Percentiles rank a stretch among this genome's conserved stretches.
Conservation (phyloP, 1,140 invertebrate genomes). For the Aphelenchoides fujianensis region DNA sequence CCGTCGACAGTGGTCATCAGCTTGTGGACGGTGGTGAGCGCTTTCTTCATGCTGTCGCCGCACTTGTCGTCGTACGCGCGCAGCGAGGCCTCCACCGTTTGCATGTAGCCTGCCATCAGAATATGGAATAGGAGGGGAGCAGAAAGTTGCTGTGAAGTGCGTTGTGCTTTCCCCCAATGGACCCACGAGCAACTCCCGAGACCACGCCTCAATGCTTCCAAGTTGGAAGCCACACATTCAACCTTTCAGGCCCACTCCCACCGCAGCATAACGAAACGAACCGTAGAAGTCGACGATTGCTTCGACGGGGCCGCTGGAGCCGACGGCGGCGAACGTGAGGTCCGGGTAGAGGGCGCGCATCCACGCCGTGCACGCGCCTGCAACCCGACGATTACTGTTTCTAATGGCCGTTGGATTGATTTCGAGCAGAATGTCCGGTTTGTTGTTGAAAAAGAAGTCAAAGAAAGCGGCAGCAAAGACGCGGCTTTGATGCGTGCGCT, state of each 20-base stretch:
- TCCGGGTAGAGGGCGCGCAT: conserved; percentile 82
- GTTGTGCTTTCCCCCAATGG: too few species aligned
- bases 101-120: conserved; percentile 39
- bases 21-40: conserved; percentile 28
- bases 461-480: too few species aligned
- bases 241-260: neutral
- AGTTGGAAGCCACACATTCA: neutral
- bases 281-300: conserved; percentile 76
- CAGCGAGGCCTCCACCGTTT: conserved; percentile 33
- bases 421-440: too few species aligned
- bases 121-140: neutral
- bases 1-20: conserved; percentile 35
- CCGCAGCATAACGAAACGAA: too few species aligned
- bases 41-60: conserved; percentile 19
- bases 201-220: too few species aligned
- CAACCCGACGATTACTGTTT: too few species aligned
- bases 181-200: too few species aligned
- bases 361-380: conserved; percentile 81
- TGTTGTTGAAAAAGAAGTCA: too few species aligned
- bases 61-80: conserved; percentile 27
- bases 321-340: conserved; percentile 76
- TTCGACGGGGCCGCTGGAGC: conserved; percentile 80
- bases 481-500: neutral
- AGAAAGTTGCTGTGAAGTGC: neutral
- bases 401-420: too few species aligned